Conservation (phyloP, 2,888 invertebrate species). For the Ptychoptera contaminata region DNA sequence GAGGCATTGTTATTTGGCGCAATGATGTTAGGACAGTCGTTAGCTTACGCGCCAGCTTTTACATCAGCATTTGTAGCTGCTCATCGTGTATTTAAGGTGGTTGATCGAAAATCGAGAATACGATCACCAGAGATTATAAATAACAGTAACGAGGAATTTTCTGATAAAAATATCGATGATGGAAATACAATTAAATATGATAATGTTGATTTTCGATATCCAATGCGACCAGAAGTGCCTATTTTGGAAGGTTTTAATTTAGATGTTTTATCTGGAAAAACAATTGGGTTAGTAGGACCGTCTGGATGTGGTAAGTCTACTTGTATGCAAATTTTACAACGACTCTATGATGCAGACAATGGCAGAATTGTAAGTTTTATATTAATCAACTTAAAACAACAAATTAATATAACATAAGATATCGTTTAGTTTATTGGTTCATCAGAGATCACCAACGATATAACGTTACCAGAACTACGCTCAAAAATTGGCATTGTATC, state of each 20-base stretch:
- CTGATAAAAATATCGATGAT: conserved; percentile 9
- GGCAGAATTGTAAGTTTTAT: conserved; percentile 38
- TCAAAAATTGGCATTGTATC: conserved; percentile 66
- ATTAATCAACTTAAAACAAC: neutral
- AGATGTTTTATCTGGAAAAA: conserved; percentile 49
- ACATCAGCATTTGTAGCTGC: conserved; percentile 57
- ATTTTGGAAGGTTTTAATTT: conserved; percentile 58
- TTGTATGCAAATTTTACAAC: conserved; percentile 59
- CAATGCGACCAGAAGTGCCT: conserved; percentile 56
- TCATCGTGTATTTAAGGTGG: conserved; percentile 46
- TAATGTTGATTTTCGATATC: conserved; percentile 63
- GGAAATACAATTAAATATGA: conserved; percentile 41
- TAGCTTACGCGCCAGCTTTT: conserved; percentile 64
- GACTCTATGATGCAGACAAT: conserved; percentile 61
- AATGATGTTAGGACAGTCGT: conserved; percentile 64
- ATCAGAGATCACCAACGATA: conserved; percentile 39
- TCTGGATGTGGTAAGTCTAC: conserved; percentile 74
- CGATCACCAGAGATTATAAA: conserved; percentile 25
- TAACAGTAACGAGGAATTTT: neutral
- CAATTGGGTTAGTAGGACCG: conserved; percentile 57
- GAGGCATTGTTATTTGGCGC: conserved; percentile 64
- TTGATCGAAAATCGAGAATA: conserved; percentile 43
- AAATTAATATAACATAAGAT: conserved; percentile 31
- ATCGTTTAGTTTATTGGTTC: conserved; percentile 29
- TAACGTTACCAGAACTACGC: conserved; percentile 51